Evolutionary conservation across 2,888 invertebrate species (phyloP), one percentile per base, ranked within the genome.

Genomic region (Lochmaea crataegi): DNA sequence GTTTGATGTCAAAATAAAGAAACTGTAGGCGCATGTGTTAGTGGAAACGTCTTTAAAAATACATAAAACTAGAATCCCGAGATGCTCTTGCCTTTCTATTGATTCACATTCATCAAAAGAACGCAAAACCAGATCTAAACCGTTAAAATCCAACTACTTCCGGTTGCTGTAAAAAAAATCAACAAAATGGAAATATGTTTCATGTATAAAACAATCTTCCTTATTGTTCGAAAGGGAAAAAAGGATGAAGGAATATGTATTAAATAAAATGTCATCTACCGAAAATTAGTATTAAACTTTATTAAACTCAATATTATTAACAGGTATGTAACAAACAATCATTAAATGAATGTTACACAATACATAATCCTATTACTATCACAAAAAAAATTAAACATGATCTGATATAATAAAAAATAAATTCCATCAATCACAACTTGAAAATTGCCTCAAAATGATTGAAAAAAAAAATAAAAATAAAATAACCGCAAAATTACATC

Each of bases 321-420:
- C 84, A 84, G 82, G 82, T 81, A 80, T 80, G 82, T 83, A 84
- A 83, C 83, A 81, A 82, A 80, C 79, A 78, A 80, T 71, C 72
- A 71, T 58, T 75, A 11, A 79, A 76, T 74, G 71, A 78, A 78
- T 80, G 81, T 80, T 80, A 83, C 81, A 80, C 76, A 80, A 80
- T 80, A 80, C 81, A 80, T 82, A 79, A 81, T 80, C 82, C 76
- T 80, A 81, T 81, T 79, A 84, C 83, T 83, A 85, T 85, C 85
- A 85, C 84, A 85, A 85, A 80, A 76, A 38, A 81, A 77, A 77
- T 76, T 75, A 79, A 79, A 78, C 57, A 75, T 67, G 48, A 45
- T 70, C 57, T 64, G 64, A 70, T 64, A 64, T 64, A 70, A 74
- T 75, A 68, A 78, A 80, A 80, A 79, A 79, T 79, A 78, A 81